Base-by-base conservation (phyloP, 2,888 invertebrate species). In the Apamea anceps region DNA sequence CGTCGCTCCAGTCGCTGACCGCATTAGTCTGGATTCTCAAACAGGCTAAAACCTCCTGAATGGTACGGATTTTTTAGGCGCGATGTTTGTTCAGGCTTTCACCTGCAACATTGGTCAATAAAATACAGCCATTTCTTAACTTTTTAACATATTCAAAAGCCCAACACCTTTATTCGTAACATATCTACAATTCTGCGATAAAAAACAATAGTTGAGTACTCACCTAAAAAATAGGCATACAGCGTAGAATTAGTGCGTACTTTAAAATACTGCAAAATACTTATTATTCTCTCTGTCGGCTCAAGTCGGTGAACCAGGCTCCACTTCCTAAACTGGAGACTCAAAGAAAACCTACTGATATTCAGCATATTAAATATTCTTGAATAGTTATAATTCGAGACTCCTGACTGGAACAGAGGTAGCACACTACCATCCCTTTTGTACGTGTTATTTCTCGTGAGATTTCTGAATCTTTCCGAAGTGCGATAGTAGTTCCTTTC, bases 191-290 rank as follows among this genome's bases (percentile, higher is more conserved):
- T 6, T 8, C 28, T 51, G 2, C 15, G 15, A 42, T 48, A 57
- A 32, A 28, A 48, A 42, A 37, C 10, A 2, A 51, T 25, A 2
- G 21, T 1, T 25, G 7, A 51, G 51, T 51, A 86, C 92, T 91
- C 88, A 96, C 97, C 97, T 82, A 96, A 91, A 89, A 92, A 94
- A 85, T 91, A 86, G 10, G 93, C 94, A 84, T 95, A 96, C 10
- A 96, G 86, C 2, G 96, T 96, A 45, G 96, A 95, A 90, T 96
- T 96, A 0, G 89, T 87, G 12, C 96, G 92, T 2, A 95, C 95
- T 94, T 96, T 97, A 75, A 96, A 96, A 86, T 96, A 96, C 83
- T 97, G 96, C 51, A 96, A 84, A 1, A 96, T 65, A 83, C 94
- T 91, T n/a, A 95, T 88, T 25, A 88, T 90, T 42, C 85, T 82